Evolutionary conservation across 2,888 invertebrate species (phyloP).

Genomic region (Drosophila yooni): DNA sequence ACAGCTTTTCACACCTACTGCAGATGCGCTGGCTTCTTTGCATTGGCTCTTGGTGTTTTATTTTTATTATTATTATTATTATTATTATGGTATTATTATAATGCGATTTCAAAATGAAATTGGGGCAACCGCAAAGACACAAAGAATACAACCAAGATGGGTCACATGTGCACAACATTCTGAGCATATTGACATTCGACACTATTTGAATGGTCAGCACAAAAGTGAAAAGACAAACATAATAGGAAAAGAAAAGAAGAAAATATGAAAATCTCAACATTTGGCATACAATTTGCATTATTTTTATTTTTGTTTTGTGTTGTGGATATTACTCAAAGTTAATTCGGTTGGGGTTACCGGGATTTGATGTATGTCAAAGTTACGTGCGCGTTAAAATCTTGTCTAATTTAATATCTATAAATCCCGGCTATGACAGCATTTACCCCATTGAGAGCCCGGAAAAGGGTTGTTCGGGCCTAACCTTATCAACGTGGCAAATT

Average conservation of each 20-base stretch:
- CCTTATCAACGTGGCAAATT: conserved; percentile 80
- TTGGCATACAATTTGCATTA: conserved; percentile 73
- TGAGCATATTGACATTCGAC: conserved; percentile 30
- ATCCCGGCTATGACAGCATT: conserved; percentile 64
- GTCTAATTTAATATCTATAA: conserved; percentile 80
- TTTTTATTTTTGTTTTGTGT: conserved; percentile 12
- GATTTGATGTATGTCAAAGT: conserved; percentile 76
- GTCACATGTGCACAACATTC: conserved; percentile 53
- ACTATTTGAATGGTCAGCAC: conserved; percentile 64
- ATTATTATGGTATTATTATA: conserved; percentile 56
- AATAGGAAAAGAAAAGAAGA: background rate
- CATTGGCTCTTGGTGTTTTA: conserved; percentile 45
- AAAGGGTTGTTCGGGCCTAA: conserved; percentile 51
- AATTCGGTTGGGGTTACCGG: conserved; percentile 57
- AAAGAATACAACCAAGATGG: conserved; percentile 33
- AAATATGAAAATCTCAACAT: conserved; percentile 56
- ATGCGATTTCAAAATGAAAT: conserved; percentile 62
- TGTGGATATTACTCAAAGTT: conserved; percentile 56
- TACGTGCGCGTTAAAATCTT: conserved; percentile 74
- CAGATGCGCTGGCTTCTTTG: conserved; percentile 39
- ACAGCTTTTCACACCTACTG: conserved; percentile 60
- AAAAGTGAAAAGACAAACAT: conserved; percentile 32
- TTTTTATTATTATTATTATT: conserved; percentile 68
- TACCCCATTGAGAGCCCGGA: conserved; percentile 23
- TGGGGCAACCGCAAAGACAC: conserved; percentile 57